Conservation (phyloP, 2,113 vertebrate species). For the Pardalotus punctatus region DNA sequence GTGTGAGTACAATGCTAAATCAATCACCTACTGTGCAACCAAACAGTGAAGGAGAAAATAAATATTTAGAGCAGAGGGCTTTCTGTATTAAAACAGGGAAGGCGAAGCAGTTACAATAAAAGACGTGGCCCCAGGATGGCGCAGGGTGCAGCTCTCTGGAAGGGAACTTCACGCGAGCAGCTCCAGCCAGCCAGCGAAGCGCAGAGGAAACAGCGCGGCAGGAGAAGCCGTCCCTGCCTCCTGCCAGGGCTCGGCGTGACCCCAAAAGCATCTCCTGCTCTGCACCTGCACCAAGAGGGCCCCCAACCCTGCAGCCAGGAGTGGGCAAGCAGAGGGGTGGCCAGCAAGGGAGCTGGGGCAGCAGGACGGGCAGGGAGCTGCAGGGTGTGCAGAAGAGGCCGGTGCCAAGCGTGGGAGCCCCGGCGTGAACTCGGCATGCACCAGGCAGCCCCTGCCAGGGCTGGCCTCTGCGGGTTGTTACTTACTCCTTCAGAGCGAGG, state of each 20-base stretch:
- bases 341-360: background rate
- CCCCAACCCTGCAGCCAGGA: background rate
- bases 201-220: background rate
- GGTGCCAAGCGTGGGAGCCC: background rate
- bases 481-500: constrained; percentile 89
- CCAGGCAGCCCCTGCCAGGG: constrained; percentile 21
- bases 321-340: background rate
- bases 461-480: constrained; percentile 52
- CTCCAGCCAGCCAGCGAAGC: background rate
- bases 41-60: background rate
- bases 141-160: background rate
- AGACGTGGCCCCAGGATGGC: background rate
- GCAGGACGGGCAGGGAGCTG: background rate
- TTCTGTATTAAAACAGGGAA: background rate
- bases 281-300: background rate
- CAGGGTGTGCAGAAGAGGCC: background rate
- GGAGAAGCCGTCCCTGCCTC: background rate
- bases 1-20: background rate
- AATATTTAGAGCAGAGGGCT: background rate
- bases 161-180: background rate
- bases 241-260: background rate
- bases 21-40: background rate
- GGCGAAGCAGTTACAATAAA: background rate
- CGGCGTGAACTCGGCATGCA: constrained; percentile 47
- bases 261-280: background rate